Conservation (phyloP, 2,888 invertebrate species). For the Dynastes tityus region DNA sequence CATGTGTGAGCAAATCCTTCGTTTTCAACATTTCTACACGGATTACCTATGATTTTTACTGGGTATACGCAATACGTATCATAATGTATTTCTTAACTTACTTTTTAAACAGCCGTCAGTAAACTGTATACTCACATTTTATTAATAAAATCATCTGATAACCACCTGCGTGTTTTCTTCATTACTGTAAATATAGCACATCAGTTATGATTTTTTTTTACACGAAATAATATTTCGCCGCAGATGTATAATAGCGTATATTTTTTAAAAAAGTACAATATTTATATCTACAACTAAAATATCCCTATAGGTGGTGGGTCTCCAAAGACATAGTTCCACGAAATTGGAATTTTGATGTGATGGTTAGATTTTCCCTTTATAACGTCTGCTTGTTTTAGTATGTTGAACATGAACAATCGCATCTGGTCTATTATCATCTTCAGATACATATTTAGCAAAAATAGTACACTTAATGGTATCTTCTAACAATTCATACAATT, state of each 20-base stretch:
- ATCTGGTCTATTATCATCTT: slow-evolving; percentile 90
- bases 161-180: no score
- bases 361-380: slow-evolving; percentile 70
- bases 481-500: slow-evolving; percentile 76
- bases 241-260: neutral
- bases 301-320: slow-evolving; percentile 79
- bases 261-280: neutral
- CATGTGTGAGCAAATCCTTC: no score
- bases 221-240: no score
- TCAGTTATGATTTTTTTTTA: no score
- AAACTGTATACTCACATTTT: no score
- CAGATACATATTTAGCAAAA: slow-evolving; percentile 85
- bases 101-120: no score
- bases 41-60: no score
- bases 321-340: slow-evolving; percentile 85
- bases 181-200: no score
- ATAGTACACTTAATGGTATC: slow-evolving; percentile 76
- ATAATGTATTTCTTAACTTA: no score
- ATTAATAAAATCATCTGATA: no score
- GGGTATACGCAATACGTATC: no score
- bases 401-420: slow-evolving; percentile 78
- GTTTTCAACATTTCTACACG: no score
- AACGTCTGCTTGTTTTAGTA: slow-evolving; percentile 74
- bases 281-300: slow-evolving; percentile 69
- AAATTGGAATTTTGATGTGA: slow-evolving; percentile 78